Evolutionary conservation across 2,888 invertebrate genomes (phyloP).

Genomic region (Embidobia sp.): DNA sequence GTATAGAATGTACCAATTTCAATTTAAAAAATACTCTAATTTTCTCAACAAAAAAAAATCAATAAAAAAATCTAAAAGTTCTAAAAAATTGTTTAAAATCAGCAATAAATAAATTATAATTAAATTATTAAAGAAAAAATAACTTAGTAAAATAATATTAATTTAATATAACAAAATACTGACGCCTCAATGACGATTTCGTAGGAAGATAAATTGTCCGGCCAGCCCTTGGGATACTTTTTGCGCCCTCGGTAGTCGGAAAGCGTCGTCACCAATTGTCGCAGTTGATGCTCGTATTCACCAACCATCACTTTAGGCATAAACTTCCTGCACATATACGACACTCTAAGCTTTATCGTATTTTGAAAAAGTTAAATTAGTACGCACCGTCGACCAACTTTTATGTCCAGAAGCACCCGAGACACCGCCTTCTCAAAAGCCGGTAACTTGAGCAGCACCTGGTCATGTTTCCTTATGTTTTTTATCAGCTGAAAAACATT

Average conservation of each 20-base stretch:
- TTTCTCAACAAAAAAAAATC: no score
- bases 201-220: conserved; percentile 87
- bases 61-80: no score
- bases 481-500: conserved; percentile 86
- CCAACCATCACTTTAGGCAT: conserved; percentile 94
- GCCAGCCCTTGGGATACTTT: conserved; percentile 88
- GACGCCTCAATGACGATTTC: conserved; percentile 95
- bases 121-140: conserved; percentile 17
- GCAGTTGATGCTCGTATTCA: conserved; percentile 92
- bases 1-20: no score
- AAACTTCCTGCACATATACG: conserved; percentile 88
- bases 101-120: no score
- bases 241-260: conserved; percentile 87
- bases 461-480: conserved; percentile 89
- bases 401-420: conserved; percentile 90
- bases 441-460: conserved; percentile 88
- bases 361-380: conserved; percentile 73
- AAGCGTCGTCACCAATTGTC: conserved; percentile 92
- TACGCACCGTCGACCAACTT: conserved; percentile 89
- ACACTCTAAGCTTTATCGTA: conserved; percentile 78
- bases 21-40: no score
- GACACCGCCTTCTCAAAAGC: conserved; percentile 93
- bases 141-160: conserved; percentile 9
- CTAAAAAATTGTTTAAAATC: no score
- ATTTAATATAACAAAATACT: no score